These are phyloP conservation scores for Catalaphyllia jardinei DNA, from an alignment of 64 coral and sea anemone species.

Conservation along the genomic window DNA sequence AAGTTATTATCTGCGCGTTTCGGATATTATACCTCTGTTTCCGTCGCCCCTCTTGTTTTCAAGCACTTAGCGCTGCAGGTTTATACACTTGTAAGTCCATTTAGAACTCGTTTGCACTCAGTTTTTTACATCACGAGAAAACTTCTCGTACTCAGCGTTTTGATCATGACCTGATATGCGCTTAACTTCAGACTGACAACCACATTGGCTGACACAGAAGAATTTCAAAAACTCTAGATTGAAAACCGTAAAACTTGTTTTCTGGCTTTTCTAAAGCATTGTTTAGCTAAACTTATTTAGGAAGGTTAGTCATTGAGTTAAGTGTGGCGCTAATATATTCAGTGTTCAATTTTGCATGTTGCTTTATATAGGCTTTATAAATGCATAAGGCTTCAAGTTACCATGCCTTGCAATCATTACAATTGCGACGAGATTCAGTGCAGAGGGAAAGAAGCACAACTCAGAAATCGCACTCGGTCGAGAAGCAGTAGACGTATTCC, in stretches of 20 bases:
- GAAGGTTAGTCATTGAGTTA: too few species aligned
- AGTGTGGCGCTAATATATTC: too few species aligned
- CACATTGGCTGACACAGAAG: too few species aligned
- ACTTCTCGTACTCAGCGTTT: neutral
- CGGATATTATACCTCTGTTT: neutral
- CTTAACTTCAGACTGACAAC: neutral
- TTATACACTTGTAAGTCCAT: neutral
- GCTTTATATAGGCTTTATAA: neutral
- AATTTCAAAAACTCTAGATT: too few species aligned
- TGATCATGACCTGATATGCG: neutral
- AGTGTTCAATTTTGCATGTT: neutral
- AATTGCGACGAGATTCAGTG: neutral
- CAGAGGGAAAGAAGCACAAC: neutral
- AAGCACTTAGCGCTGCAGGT: neutral
- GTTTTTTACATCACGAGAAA: neutral
- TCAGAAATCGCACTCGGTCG: neutral
- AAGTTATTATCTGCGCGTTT: too few species aligned
- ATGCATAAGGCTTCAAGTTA: neutral
- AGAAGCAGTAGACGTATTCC: neutral
- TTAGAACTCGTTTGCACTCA: neutral
- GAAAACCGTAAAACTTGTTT: too few species aligned
- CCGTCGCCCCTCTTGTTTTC: neutral
- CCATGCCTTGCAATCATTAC: neutral
- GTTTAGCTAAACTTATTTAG: too few species aligned
- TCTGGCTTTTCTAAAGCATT: too few species aligned